Percentiles rank a stretch among this genome's conserved stretches.
phyloP scores from a whole-genome alignment of 1,140 invertebrate genomes.

The Aphis craccivora region DNA sequence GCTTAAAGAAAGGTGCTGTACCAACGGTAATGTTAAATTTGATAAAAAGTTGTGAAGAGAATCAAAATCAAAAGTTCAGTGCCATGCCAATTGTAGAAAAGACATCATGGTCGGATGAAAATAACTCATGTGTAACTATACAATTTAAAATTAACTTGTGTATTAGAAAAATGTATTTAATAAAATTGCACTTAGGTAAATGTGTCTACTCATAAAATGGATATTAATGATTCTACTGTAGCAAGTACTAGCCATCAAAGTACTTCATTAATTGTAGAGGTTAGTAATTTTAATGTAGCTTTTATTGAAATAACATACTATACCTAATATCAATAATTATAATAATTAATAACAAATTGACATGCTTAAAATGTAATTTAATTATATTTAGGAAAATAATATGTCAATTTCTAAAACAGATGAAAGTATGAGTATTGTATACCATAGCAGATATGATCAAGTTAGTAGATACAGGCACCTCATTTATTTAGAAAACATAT shows the following conservation, averaged over 20 bases:
- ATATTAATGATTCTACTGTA: not conserved
- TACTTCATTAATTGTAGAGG: not conserved
- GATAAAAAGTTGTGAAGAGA: too few species aligned
- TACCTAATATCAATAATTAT: not conserved
- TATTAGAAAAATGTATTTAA: not conserved
- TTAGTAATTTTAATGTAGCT: not conserved
- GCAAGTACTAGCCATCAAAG: not conserved
- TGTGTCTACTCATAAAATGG: not conserved
- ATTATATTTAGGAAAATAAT: constrained; percentile 4
- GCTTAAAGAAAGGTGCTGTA: too few species aligned
- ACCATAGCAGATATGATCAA: too few species aligned
- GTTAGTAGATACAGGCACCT: too few species aligned
- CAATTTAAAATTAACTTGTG: not conserved
- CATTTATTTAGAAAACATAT: too few species aligned
- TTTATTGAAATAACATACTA: not conserved
- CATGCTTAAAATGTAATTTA: not conserved
- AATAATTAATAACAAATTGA: constrained; percentile 4
- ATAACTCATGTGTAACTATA: not conserved
- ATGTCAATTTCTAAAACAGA: not conserved
- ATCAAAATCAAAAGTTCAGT: too few species aligned
- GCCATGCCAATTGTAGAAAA: too few species aligned
- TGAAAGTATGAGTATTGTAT: too few species aligned
- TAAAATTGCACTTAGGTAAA: not conserved
- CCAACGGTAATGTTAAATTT: too few species aligned
- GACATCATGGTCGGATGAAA: too few species aligned